Evolutionary conservation across 1,140 invertebrate species (phyloP), one percentile per base, ranked within the genome.

Genomic region (Macrotrachela quadricornifera): DNA sequence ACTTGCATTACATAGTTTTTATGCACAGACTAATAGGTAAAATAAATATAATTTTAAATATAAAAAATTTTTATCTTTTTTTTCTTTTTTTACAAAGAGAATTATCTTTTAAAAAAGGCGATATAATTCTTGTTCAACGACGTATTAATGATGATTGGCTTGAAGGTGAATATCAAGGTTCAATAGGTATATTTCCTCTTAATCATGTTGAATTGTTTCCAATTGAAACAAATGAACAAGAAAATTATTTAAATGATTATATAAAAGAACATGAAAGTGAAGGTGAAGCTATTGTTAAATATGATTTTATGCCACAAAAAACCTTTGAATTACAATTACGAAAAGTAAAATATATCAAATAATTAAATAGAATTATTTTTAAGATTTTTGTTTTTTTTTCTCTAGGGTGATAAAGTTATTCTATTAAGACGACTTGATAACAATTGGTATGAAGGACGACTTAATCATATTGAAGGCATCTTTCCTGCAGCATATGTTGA

Each of bases 361-460:
- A n/a, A n/a, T n/a, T n/a, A n/a, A 14, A 18, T 17, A 30, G 21
- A 30, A 30, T 30, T 30, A 30, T 30, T 30, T 30, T 30, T 2
- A 30, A 30, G 8, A 4, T 2, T 30, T 4, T 4, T 30, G 8
- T 46, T 6, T 18, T 46, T 15, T 14, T 44, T 10, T 50, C 16
- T 53, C 1, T 8, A 85, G 71, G 85, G 85, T 55, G 85, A 91
- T 65, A 74, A 87, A 46, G 83, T 92, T 58, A 80, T 80, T 55
- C 79, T 92, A 21, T 75, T 81, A 57, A 75, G 83, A 56, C 80
- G 85, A 68, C 79, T 91, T 57, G 85, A 91, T 71, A 78, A 80
- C 62, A 90, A 92, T 65, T 92, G 86, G 86, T 86, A 82, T 62
- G 86, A 92, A 71, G 86, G 86, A 13, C 85, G 91, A 66, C 76